Base-by-base conservation (phyloP, 2,113 vertebrate species). In the Channa argus region DNA sequence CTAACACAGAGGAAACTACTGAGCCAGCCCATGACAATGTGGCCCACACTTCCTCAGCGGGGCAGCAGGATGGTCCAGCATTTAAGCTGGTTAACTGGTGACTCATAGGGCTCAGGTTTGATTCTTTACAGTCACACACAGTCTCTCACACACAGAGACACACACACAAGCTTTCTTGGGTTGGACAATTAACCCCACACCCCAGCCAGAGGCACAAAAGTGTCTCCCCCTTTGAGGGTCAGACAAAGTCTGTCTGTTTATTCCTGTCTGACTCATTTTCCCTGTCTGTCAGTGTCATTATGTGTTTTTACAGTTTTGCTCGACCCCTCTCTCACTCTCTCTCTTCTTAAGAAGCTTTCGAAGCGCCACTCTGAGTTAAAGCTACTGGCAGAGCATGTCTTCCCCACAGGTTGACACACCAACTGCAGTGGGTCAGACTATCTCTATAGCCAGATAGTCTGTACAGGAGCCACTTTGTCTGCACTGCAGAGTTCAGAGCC, bases 221-320 rank as follows among this genome's bases (percentile, higher is more conserved):
- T 24, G 53, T 73, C 8, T 70, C 44, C 62, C 69, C 33, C 37
- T 24, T 59, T 58, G 24, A 24, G 45, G 44, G n/a, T 51, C 65
- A 70, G 68, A 72, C 47, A 69, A 70, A 79, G 67, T 82, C 71
- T 45, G 59, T 77, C 67, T 82, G 73, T 71, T 74, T 50, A 74
- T 74, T 71, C 81, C 71, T 77, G 73, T 81, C 77, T 59, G 55
- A 82, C 72, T 86, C 82, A 69, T 85, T 88, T 80, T 72, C 67
- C 83, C 63, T 67, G 50, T 68, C 71, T 86, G 44, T 80, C 71
- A 72, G 43, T 72, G 66, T 79, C 73, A 74, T 69, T 68, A 74
- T 39, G 4, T 66, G 51, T 39, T 38, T 76, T 10, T 81, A 36
- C 24, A 24, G 24, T 24, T 24, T 71, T 55, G 61, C 24, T 64